phyloP scores from a whole-genome alignment of 2,113 vertebrate genomes.

The Chaetodon trifascialis region DNA sequence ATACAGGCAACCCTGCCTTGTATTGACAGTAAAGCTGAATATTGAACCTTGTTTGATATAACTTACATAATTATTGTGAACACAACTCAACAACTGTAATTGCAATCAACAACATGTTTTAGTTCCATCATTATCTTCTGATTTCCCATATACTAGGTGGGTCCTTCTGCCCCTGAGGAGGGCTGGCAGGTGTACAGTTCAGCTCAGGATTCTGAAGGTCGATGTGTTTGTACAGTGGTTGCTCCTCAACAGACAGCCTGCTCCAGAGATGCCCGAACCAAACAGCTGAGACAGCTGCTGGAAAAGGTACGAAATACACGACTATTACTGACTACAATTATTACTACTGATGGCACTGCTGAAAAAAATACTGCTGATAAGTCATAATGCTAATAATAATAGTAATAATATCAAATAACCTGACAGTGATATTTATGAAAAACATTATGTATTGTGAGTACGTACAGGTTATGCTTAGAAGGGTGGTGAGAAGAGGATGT shows the following conservation, averaged over 20 bases:
- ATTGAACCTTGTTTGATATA: not conserved
- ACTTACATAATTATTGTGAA: not conserved
- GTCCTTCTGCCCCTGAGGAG: slow-evolving; percentile 93
- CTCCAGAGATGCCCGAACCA: slow-evolving; percentile 94
- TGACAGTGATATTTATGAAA: too few species aligned
- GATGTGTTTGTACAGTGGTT: slow-evolving; percentile 98
- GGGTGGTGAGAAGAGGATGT: too few species aligned
- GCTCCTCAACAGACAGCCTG: slow-evolving; percentile 97
- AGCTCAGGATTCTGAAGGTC: slow-evolving; percentile 95
- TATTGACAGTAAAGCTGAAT: too few species aligned
- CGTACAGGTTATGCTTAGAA: too few species aligned
- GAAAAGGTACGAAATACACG: slow-evolving; percentile 89
- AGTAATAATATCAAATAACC: too few species aligned
- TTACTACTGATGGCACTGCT: not conserved
- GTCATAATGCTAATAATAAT: too few species aligned
- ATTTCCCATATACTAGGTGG: slow-evolving; percentile 83
- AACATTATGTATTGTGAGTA: too few species aligned
- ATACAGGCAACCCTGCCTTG: too few species aligned
- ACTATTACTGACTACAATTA: not conserved
- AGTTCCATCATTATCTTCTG: not conserved
- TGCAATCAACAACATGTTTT: not conserved
- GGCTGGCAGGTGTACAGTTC: slow-evolving; percentile 99
- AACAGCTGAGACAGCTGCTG: slow-evolving; percentile 94
- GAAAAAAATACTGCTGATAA: not conserved
- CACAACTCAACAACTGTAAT: not conserved